Percentiles rank a stretch among this genome's conserved stretches.
Evolutionary conservation across 2,888 invertebrate genomes (phyloP).

Genomic region (Dysmachus trigonus): DNA sequence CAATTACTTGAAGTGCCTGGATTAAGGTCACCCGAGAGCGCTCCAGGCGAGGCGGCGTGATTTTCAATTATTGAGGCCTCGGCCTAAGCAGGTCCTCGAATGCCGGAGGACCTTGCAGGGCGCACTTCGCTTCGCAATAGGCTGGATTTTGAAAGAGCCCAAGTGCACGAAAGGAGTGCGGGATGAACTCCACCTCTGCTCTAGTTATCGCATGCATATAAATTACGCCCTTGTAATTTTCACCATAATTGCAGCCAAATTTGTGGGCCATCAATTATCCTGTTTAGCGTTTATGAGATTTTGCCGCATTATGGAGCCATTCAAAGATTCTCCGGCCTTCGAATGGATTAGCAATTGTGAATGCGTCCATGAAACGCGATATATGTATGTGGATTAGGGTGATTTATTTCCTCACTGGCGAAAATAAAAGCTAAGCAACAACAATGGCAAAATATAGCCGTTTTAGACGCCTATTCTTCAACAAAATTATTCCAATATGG

Average conservation of each 20-base stretch:
- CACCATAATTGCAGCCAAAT: not conserved
- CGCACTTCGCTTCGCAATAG: not conserved
- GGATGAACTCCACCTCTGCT: not conserved
- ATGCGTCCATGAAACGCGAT: not conserved
- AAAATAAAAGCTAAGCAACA: not conserved
- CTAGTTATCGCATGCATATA: not conserved
- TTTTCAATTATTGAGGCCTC: constrained; percentile 5
- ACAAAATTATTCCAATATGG: not conserved
- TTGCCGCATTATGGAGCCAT: not conserved
- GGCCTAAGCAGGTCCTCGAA: not conserved
- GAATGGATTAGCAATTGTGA: not conserved
- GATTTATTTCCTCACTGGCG: not conserved
- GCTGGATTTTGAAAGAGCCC: not conserved
- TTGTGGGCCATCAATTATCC: not conserved
- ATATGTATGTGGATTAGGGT: not conserved
- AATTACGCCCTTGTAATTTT: not conserved
- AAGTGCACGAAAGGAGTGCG: not conserved
- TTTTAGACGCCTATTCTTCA: not conserved
- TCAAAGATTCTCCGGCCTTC: not conserved
- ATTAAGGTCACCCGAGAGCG: constrained; percentile 17
- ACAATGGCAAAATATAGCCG: not conserved
- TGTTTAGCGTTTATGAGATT: not conserved
- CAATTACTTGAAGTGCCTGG: constrained; percentile 29
- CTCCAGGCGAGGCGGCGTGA: not conserved
- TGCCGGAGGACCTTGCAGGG: not conserved